Evolutionary conservation across 1,140 invertebrate genomes (phyloP), one percentile per base, ranked within the genome.

Genomic region (Platorchestia sp.): DNA sequence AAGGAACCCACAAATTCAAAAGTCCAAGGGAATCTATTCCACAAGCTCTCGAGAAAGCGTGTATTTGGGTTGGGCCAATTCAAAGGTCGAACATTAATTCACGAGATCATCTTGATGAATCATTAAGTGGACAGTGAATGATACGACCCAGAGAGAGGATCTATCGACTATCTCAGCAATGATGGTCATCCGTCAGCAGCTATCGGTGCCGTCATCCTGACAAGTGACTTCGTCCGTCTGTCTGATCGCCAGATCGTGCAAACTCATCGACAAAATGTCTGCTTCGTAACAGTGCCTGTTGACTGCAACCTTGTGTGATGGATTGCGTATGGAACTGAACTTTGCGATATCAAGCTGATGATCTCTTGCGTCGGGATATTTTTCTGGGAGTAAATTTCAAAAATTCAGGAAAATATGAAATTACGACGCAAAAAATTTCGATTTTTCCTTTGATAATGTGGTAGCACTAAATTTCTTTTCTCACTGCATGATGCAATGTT

Each of bases 71-170:
- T 75, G 59, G 59, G 7, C 27, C 1, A 75, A 75, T 75, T 75
- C 59, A 75, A 75, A 75, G 41, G 87, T 42, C 87, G 87, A 89
- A 14, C 87, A 89, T 42, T 44, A 41, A 89, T 44, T 89, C 87
- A 89, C 43, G 87, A 89, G 87, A 89, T 89, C 87, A 89, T 89
- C 87, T 42, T 89, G 87, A 89, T 89, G 87, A 42, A 89, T 89
- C 87, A 89, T 89, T 42, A 89, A 41, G 87, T 89, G 43, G 87
- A 89, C 43, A 44, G 87, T 44, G 87, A 89, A 89, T 89, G 87
- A 89, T 89, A 22, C 43, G 43, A 89, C 10, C 87, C 87, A 42
- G 27, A 41, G 41, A 42, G 87, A 89, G 43, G 87, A 89, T 89
- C 87, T 89, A 41, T 89, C 10, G n/a, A 89, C 87, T 22, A 89